Evolutionary conservation across 2,888 invertebrate genomes (phyloP), one percentile per base, ranked within the genome.

Genomic region (Drosophila subquinaria): DNA sequence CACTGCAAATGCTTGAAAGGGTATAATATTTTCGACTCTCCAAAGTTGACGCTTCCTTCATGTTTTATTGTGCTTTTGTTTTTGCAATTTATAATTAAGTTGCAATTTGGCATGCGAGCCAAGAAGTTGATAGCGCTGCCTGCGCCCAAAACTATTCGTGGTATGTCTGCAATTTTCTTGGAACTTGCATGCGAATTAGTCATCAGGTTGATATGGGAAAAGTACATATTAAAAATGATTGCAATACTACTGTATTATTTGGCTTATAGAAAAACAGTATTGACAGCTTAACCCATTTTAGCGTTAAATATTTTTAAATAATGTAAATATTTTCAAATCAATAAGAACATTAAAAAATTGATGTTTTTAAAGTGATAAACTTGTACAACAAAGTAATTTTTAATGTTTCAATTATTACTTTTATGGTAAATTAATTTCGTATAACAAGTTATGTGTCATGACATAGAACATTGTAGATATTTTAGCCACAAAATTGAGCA

Each of bases 51-150:
- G 1, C 13, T 59, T 57, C 15, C 30, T 57, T 76, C 23, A 42
- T 15, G 40, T 68, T 52, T 47, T 40, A 40, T 38, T 71, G 36
- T 63, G 51, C 20, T 63, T 36, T 74, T 51, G 1, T 61, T 73
- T 65, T 73, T 89, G 87, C 87, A 88, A 90, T 89, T 89, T 77
- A 82, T 88, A 87, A 87, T 87, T 87, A 88, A 89, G 88, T 83
- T 89, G 90, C 86, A 87, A 82, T 89, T 87, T 89, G 82, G 86
- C 88, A 84, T 80, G 84, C 87, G 78, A 83, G 76, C 79, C 79
- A 79, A 81, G 76, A 81, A 79, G 81, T 56, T 77, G 69, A 63
- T 65, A 67, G 45, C 40, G 78, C 75, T 57, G 75, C 65, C 76
- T 73, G 81, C 51, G 75, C 69, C 78, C 57, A 77, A 79, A 90